These are phyloP conservation scores for Parascotia fuliginaria DNA, from an alignment of 2,888 invertebrate species.

Conservation along the genomic window DNA sequence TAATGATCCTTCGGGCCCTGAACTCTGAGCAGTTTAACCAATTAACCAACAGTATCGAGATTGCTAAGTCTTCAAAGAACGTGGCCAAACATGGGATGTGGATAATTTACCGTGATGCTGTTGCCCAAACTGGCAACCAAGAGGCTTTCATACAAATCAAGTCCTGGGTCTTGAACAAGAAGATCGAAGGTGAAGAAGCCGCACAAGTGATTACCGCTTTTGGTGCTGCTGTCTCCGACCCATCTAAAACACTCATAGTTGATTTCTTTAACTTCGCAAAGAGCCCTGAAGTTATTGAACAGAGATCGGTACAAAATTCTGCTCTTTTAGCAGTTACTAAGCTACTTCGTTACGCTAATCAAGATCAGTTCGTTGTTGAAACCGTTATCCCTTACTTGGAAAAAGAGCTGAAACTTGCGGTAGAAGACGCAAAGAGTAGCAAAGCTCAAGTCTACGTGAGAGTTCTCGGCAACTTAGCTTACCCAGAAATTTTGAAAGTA, in stretches of 20 bases:
- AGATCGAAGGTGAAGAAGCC: constrained; percentile 86
- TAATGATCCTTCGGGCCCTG: constrained; percentile 86
- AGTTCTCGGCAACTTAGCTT: constrained; percentile 88
- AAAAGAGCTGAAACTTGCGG: constrained; percentile 81
- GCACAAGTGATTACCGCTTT: constrained; percentile 84
- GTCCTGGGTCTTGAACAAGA: constrained; percentile 84
- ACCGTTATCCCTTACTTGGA: constrained; percentile 87
- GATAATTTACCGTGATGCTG: constrained; percentile 87
- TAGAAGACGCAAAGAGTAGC: constrained; percentile 80
- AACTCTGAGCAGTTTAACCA: constrained; percentile 85
- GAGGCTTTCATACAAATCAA: constrained; percentile 87
- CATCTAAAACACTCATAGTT: constrained; percentile 86
- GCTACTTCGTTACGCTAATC: constrained; percentile 86
- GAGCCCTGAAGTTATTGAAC: constrained; percentile 78
- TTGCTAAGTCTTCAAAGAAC: constrained; percentile 65
- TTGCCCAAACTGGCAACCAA: constrained; percentile 88
- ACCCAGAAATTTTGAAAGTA: constrained; percentile 84
- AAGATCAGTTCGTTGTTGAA: constrained; percentile 79
- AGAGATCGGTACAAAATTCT: constrained; percentile 81
- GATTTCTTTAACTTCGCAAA: constrained; percentile 85
- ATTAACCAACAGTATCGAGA: constrained; percentile 80
- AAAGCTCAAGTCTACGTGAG: constrained; percentile 87
- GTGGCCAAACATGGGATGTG: constrained; percentile 78
- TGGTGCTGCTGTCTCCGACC: constrained; percentile 82
- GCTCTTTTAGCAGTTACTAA: constrained; percentile 86